Base-by-base conservation (phyloP, 1,140 invertebrate genomes). In the Cepaea nemoralis region DNA sequence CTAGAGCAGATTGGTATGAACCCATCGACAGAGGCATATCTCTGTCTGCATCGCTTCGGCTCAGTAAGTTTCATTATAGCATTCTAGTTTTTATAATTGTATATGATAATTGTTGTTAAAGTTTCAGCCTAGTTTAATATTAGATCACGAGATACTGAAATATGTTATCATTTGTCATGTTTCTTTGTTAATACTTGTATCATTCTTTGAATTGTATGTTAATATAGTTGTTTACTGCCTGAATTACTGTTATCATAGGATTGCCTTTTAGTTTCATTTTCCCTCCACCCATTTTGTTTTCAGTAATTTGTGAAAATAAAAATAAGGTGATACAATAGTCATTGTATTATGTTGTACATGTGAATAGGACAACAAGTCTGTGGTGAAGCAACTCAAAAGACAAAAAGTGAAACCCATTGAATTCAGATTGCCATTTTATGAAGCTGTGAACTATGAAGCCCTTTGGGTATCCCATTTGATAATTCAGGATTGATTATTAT, bases 41-140 rank as follows among this genome's bases (percentile, higher is more conserved):
- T 97, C 80, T 94, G 96, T 82, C 95, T 96, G 89, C 96, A 97
- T 91, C 96, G 97, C 93, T 97, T 97, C 92, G 96, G 96, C 90
- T 94, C 95, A 91, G 96, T 97, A 83, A 86, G 90, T 45, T 24
- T 55, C 3, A 55, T 14, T 69, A 24, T 69, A 37, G 66, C 22
- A 16, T 16, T 55, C n/a, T 55, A 37, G 10, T 33, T 31, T 2
- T 69, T 69, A 69, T 14, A 10, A 67, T 39, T 69, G 33, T 39
- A 10, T 37, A 10, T 39, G 19, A 39, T 31, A 10, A 12, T 69
- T 27, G 19, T 39, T 39, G 66, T 69, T 31, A 14, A 69, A 37
- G 66, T 69, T 12, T 37, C 8, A 19, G 19, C 42, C 42, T 45
- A 10, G 19, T 45, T 19, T 45, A 45, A 45, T 45, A 45, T 45